phyloP scores from a whole-genome alignment of 2,797 vertebrate genomes.

The Sitta carolinensis region DNA sequence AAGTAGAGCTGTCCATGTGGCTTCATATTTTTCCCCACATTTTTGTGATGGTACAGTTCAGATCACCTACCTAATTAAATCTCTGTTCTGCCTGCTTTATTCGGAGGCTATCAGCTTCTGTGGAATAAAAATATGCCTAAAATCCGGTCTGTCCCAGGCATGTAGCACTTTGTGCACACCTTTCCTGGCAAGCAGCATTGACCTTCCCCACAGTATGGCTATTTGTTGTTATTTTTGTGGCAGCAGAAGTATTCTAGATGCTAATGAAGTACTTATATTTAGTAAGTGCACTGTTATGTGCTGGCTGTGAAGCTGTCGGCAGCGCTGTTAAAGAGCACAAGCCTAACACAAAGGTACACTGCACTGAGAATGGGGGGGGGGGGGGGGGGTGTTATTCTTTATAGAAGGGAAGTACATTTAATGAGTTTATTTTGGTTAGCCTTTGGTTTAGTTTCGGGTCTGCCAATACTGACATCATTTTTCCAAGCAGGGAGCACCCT shows the following conservation, averaged over 20 bases:
- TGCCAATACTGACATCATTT: slow-evolving; percentile 64
- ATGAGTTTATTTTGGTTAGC: slow-evolving; percentile 59
- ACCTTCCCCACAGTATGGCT: slow-evolving; percentile 3
- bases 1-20: not conserved
- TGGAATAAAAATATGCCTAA: not conserved
- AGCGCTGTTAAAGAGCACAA: not conserved
- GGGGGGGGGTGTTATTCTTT: not conserved
- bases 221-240: slow-evolving; percentile 50
- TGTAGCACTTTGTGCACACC: not conserved
- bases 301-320: slow-evolving; percentile 38
- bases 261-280: slow-evolving; percentile 52
- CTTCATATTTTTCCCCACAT: not conserved
- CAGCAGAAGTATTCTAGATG: slow-evolving; percentile 37
- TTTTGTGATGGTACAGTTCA: not conserved
- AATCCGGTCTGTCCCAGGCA: not conserved
- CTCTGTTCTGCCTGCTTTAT: not conserved
- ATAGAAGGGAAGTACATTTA: slow-evolving; percentile 18
- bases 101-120: not conserved
- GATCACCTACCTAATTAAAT: slow-evolving; percentile 12
- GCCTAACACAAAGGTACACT: slow-evolving; percentile 20
- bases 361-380: not conserved
- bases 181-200: slow-evolving; percentile 29
- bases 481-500: slow-evolving; percentile 60
- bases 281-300: slow-evolving; percentile 11
- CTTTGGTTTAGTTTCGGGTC: not conserved